These are phyloP conservation scores for Caenorhabditis sp. DNA, from an alignment of 2,888 invertebrate species.

Conservation along the genomic window DNA sequence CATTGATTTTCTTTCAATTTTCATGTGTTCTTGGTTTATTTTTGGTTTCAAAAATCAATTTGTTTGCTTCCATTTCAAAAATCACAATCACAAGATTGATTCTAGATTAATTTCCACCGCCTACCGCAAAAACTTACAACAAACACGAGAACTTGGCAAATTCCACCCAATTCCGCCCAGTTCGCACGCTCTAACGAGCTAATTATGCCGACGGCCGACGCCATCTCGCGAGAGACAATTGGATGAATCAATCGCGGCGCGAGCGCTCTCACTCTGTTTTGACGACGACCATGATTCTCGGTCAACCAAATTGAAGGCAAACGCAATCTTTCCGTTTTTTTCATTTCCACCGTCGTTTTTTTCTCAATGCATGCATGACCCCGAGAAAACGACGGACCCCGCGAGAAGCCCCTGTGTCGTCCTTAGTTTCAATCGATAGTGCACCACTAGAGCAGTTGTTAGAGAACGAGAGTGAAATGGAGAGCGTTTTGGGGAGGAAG, in stretches of 20 bases:
- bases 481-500: not conserved
- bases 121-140: not conserved
- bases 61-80: no score
- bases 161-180: not conserved
- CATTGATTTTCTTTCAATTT: not conserved
- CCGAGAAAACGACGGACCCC: no score
- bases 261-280: constrained; percentile 29
- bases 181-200: constrained; percentile 51
- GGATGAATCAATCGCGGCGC: constrained; percentile 33
- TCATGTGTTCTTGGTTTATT: not conserved
- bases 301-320: no score
- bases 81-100: not conserved
- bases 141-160: not conserved
- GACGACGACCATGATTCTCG: constrained; percentile 44
- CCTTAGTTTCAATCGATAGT: constrained; percentile 27
- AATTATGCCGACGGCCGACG: constrained; percentile 21
- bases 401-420: no score
- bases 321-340: no score
- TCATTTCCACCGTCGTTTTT: constrained; percentile 34
- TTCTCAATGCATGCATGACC: constrained; percentile 45
- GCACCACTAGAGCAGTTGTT: constrained; percentile 43
- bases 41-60: no score
- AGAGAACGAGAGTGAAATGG: not conserved
- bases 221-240: constrained; percentile 20
- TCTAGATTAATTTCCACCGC: not conserved